phyloP scores from a whole-genome alignment of 2,888 invertebrate species.

The Dynastes grantii region DNA sequence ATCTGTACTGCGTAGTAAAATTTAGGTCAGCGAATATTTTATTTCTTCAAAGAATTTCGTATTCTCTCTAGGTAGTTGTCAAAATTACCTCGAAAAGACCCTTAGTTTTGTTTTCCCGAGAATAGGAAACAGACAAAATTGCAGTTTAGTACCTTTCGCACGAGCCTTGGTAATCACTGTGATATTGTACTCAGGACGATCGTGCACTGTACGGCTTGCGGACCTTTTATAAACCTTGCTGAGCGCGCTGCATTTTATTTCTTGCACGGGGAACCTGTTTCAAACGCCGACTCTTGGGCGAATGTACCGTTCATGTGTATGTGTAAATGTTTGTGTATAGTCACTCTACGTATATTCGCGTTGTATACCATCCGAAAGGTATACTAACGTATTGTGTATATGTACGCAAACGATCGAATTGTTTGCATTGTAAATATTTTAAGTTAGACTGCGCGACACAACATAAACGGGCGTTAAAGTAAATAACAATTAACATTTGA shows the following conservation, averaged over 20 bases:
- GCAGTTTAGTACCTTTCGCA: constrained; percentile 64
- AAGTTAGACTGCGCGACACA: constrained; percentile 46
- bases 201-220: constrained; percentile 55
- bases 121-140: constrained; percentile 53
- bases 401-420: constrained; percentile 34
- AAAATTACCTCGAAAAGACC: background rate
- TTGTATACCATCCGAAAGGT: constrained; percentile 37
- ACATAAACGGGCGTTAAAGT: constrained; percentile 46
- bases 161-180: constrained; percentile 66
- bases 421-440: constrained; percentile 50
- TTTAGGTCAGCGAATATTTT: too few relatives aligned
- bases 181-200: constrained; percentile 63
- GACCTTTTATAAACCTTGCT: constrained; percentile 57
- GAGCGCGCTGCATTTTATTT: constrained; percentile 50
- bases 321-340: background rate
- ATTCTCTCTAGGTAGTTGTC: too few relatives aligned
- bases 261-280: constrained; percentile 48
- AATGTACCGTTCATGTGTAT: constrained; percentile 8
- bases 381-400: constrained; percentile 37
- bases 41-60: too few relatives aligned
- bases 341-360: background rate
- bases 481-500: constrained; percentile 47
- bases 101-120: constrained; percentile 51
- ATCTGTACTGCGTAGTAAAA: too few relatives aligned
- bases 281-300: constrained; percentile 23